Conservation (phyloP, 2,113 vertebrate species). For the Mormyrus iriodes region DNA sequence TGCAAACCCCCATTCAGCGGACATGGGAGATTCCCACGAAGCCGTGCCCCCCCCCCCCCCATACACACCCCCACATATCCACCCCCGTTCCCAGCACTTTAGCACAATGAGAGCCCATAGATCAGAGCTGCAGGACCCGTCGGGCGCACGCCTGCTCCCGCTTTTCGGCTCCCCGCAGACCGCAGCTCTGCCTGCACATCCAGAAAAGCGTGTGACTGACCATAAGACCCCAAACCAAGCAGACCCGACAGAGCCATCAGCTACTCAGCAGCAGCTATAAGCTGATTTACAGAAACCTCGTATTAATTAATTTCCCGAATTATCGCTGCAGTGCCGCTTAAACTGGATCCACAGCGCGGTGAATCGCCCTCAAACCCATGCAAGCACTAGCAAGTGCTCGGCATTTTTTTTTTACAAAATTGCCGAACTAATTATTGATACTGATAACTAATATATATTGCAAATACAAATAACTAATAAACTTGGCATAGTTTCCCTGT, state of each 20-base stretch:
- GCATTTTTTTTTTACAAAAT: neutral
- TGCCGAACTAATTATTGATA: neutral
- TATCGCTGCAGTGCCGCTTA: neutral
- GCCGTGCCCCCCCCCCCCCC: neutral
- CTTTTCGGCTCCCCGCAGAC: neutral
- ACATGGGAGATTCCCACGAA: conserved; percentile 13
- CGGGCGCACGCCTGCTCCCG: neutral
- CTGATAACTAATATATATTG: neutral
- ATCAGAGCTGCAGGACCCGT: neutral
- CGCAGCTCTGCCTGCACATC: neutral
- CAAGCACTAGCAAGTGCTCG: conserved; percentile 24
- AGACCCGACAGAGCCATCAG: neutral
- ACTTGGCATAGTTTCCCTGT: neutral
- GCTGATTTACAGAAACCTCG: neutral
- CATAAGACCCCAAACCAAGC: neutral
- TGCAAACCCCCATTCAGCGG: neutral
- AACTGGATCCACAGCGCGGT: conserved; percentile 18
- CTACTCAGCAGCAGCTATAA: neutral
- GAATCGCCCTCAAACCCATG: conserved; percentile 37
- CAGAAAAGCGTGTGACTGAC: neutral
- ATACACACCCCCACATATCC: neutral
- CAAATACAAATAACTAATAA: neutral
- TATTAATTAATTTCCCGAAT: neutral
- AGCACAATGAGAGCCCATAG: conserved; percentile 10
- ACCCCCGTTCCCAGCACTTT: conserved; percentile 21